Evolutionary conservation across 2,888 invertebrate genomes (phyloP).

Genomic region (Eupithecia subfuscata): DNA sequence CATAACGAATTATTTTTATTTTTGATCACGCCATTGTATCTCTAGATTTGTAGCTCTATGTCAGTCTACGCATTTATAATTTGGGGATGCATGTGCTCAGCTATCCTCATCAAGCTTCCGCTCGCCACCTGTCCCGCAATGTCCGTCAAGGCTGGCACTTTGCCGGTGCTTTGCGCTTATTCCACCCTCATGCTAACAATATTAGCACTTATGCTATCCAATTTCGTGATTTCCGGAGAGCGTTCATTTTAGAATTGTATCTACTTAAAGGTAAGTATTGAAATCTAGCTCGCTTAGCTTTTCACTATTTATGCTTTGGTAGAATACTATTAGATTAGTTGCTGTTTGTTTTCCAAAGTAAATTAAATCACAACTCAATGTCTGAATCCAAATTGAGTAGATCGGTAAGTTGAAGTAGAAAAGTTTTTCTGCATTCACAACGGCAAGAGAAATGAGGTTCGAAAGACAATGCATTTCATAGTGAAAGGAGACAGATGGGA

Average conservation of each 20-base stretch:
- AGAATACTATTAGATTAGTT: not conserved
- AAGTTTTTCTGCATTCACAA: constrained; percentile 25
- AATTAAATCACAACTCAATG: constrained; percentile 10
- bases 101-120: not conserved
- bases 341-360: not conserved
- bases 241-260: not conserved
- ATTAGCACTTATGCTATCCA: not conserved
- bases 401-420: constrained; percentile 12
- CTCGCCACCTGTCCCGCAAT: constrained; percentile 3
- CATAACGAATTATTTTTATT: not conserved
- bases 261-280: not conserved
- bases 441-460: constrained; percentile 25
- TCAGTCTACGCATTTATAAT: not conserved
- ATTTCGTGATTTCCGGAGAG: not conserved
- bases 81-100: not conserved
- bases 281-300: not conserved
- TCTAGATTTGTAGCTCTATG: not conserved
- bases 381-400: not conserved
- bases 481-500: constrained; percentile 33
- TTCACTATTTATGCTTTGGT: not conserved
- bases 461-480: constrained; percentile 35
- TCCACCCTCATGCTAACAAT: not conserved
- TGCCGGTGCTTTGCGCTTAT: not conserved
- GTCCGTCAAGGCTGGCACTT: not conserved
- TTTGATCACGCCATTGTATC: not conserved